These are phyloP conservation scores for Cataglyphis altisquamis DNA, from an alignment of 2,888 invertebrate genomes.

Conservation along the genomic window DNA sequence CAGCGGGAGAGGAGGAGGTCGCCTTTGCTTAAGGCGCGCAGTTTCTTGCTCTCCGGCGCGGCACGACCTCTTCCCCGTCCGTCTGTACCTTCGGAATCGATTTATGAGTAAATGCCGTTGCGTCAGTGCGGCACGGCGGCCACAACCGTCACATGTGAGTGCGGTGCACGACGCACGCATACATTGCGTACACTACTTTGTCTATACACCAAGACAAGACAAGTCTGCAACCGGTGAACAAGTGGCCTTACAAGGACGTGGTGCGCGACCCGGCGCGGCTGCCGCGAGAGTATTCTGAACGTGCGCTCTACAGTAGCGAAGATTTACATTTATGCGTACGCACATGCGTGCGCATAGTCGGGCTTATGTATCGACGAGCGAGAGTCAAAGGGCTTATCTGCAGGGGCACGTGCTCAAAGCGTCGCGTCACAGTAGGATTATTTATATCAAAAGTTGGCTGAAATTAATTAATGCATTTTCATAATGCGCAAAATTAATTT, in stretches of 20 bases:
- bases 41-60: conserved; percentile 62
- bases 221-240: conserved; percentile 73
- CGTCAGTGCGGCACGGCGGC: conserved; percentile 63
- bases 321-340: conserved; percentile 63
- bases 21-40: conserved; percentile 70
- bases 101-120: conserved; percentile 79
- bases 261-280: conserved; percentile 74
- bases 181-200: conserved; percentile 24
- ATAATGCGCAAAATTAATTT: neutral
- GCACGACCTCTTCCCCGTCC: conserved; percentile 56
- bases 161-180: conserved; percentile 46
- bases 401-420: conserved; percentile 33
- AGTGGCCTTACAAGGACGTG: conserved; percentile 86
- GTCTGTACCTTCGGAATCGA: conserved; percentile 75
- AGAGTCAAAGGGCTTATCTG: conserved; percentile 25
- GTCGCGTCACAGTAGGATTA: neutral
- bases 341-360: conserved; percentile 49
- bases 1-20: conserved; percentile 63
- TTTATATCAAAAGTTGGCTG: neutral
- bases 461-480: neutral
- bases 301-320: conserved; percentile 60
- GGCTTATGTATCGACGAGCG: neutral
- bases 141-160: conserved; percentile 60
- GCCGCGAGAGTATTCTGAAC: conserved; percentile 62
- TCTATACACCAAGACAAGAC: conserved; percentile 57